phyloP scores from a whole-genome alignment of 2,113 vertebrate species.

The Clarias gariepinus region DNA sequence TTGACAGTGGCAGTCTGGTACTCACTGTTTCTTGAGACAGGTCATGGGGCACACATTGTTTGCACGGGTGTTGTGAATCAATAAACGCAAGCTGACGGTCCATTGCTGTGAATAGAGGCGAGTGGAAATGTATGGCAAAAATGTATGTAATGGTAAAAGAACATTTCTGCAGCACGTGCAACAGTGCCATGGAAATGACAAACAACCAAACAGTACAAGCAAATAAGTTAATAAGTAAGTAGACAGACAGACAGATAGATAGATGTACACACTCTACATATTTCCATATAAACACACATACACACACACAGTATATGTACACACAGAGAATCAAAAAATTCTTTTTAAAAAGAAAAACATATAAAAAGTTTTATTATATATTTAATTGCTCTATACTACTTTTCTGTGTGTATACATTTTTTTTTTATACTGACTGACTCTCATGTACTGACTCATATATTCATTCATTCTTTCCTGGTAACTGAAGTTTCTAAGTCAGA shows the following conservation, averaged over 20 bases:
- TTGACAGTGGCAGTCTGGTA: slow-evolving; percentile 42
- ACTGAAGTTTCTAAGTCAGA: not conserved
- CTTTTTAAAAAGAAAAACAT: no score
- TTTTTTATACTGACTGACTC: not conserved
- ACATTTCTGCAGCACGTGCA: not conserved
- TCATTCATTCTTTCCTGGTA: not conserved
- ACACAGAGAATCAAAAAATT: no score
- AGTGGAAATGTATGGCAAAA: slow-evolving; percentile 19
- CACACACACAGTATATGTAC: not conserved
- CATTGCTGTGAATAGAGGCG: slow-evolving; percentile 79
- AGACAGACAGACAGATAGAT: not conserved
- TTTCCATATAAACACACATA: no score
- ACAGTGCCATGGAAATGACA: not conserved
- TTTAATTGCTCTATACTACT: no score
- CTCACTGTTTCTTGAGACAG: slow-evolving; percentile 98
- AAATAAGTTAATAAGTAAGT: not conserved
- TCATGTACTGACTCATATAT: not conserved
- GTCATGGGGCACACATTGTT: slow-evolving; percentile 99
- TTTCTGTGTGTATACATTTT: no score
- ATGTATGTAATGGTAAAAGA: slow-evolving; percentile 8
- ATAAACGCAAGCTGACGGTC: slow-evolving; percentile 90
- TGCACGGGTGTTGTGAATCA: slow-evolving; percentile 96
- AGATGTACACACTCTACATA: not conserved
- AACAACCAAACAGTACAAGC: not conserved
- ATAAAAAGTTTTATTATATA: no score